These are phyloP conservation scores for Coptotermes formosanus DNA, from an alignment of 1,140 invertebrate genomes.

Conservation along the genomic window DNA sequence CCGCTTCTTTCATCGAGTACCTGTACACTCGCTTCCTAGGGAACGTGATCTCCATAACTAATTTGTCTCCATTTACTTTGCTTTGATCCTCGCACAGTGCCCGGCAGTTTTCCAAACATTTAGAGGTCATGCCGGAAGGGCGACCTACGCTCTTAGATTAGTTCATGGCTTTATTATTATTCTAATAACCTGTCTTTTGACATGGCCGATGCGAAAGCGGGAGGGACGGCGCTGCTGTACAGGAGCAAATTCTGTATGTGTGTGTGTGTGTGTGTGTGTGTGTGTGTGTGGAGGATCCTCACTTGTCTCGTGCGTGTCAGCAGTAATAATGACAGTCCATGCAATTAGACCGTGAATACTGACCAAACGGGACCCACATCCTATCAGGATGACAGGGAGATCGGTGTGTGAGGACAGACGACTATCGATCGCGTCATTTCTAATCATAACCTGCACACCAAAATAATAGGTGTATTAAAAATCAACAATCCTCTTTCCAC, in stretches of 20 bases:
- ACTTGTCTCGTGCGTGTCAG: not conserved
- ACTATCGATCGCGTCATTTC: not conserved
- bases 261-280: too few species aligned
- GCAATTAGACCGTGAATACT: not conserved
- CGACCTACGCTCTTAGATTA: not conserved
- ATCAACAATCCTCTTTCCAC: too few species aligned
- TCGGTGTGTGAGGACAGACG: not conserved
- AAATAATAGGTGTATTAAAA: too few species aligned
- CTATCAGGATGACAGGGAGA: not conserved
- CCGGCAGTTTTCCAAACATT: not conserved
- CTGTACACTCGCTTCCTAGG: too few species aligned
- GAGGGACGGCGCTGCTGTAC: too few species aligned
- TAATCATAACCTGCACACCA: too few species aligned
- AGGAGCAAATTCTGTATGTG: too few species aligned
- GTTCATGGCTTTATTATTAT: not conserved
- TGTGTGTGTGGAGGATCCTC: not conserved
- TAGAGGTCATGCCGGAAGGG: not conserved
- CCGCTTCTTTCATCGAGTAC: too few species aligned
- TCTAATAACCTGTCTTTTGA: constrained; percentile 13
- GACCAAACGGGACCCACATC: not conserved
- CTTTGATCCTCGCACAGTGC: too few species aligned
- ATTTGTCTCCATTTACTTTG: too few species aligned
- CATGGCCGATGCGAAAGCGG: not conserved
- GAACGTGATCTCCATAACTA: too few species aligned
- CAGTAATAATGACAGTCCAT: not conserved